A percentile compares a stretch with the other conserved stretches of the same genome.
phyloP scores from a whole-genome alignment of 2,797 vertebrate genomes.

The Sparus aurata region DNA sequence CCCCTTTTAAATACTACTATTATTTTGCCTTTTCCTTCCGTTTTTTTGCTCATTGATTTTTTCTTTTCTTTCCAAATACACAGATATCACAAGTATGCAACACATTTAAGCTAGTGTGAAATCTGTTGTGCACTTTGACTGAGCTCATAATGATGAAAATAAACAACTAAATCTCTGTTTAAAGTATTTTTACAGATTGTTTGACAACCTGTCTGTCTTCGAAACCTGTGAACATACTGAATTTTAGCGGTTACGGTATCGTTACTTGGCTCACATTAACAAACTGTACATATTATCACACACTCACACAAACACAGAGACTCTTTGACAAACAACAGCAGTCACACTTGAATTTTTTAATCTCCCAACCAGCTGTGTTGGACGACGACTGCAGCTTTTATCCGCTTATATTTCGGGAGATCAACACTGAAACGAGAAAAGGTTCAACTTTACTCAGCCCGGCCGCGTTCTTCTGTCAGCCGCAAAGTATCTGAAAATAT shows the following conservation, averaged over 20 bases:
- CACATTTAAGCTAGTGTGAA: background rate
- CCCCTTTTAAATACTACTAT: background rate
- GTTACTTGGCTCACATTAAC: background rate
- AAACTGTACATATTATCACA: background rate
- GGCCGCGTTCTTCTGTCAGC: conserved; percentile 22
- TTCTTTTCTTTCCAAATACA: background rate
- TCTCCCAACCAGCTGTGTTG: conserved; percentile 14
- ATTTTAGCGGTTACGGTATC: background rate
- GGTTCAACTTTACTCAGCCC: conserved; percentile 12
- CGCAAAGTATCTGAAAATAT: conserved; percentile 7
- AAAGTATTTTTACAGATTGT: background rate
- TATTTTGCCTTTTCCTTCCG: background rate
- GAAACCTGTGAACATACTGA: background rate
- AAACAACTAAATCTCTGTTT: background rate
- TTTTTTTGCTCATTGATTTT: background rate
- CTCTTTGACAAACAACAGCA: conserved; percentile 7
- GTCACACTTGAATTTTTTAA: conserved; percentile 6
- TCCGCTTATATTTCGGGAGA: background rate
- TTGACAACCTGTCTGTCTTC: background rate
- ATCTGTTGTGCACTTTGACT: background rate
- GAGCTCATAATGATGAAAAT: background rate
- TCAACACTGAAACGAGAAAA: background rate
- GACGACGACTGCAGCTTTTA: conserved; percentile 4
- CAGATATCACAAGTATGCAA: background rate
- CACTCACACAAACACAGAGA: background rate